These are phyloP conservation scores for Petrocephalus zakoni DNA, from an alignment of 2,113 vertebrate genomes.

Conservation along the genomic window DNA sequence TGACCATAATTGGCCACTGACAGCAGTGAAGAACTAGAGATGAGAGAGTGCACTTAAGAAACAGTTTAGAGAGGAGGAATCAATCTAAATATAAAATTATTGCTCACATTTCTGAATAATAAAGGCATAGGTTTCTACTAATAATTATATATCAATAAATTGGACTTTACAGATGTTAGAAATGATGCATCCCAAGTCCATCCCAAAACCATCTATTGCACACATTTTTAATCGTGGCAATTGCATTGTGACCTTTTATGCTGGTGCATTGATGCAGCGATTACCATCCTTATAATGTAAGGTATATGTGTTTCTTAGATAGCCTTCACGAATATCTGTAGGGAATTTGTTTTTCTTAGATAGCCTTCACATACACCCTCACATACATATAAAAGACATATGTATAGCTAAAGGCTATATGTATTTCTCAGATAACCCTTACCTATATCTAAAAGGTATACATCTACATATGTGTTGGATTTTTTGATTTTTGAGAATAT, in stretches of 20 bases:
- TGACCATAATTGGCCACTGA: neutral
- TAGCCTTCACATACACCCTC: neutral
- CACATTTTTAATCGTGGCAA: neutral
- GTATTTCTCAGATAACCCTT: neutral
- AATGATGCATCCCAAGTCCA: neutral
- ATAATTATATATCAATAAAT: neutral
- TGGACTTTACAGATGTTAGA: neutral
- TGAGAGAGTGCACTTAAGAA: neutral
- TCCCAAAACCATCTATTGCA: neutral
- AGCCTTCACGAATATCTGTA: neutral
- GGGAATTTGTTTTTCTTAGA: neutral
- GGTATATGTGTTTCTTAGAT: neutral
- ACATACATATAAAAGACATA: too few relatives aligned
- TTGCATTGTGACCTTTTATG: neutral
- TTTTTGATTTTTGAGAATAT: constrained; percentile 23
- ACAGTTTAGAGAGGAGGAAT: neutral
- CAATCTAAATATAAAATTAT: neutral
- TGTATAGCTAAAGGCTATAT: neutral
- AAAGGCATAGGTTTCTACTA: neutral
- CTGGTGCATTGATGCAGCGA: neutral
- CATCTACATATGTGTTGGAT: neutral
- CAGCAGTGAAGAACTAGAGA: neutral
- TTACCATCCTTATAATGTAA: neutral
- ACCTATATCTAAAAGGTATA: neutral
- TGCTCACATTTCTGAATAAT: neutral